Percentiles rank a stretch among this genome's conserved stretches.
Conservation (phyloP, 2,888 invertebrate species). For the Xestia xanthographa region DNA sequence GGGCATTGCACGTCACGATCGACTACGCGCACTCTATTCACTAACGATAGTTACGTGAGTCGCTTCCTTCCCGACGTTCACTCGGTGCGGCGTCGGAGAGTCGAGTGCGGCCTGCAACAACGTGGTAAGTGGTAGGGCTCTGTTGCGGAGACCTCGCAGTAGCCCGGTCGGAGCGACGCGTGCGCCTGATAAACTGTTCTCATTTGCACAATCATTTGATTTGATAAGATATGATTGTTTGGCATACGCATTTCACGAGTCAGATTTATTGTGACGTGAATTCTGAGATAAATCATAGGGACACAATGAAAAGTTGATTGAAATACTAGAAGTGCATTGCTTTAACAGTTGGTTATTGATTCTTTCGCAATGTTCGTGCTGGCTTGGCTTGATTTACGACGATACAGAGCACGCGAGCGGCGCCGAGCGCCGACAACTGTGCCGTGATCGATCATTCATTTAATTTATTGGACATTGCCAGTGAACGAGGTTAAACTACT, state of each 20-base stretch:
- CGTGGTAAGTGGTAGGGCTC: slow-evolving; percentile 80
- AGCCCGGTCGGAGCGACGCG: slow-evolving; percentile 77
- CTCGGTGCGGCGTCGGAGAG: slow-evolving; percentile 84
- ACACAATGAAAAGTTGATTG: slow-evolving; percentile 64
- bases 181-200: slow-evolving; percentile 83
- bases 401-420: slow-evolving; percentile 59
- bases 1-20: slow-evolving; percentile 88
- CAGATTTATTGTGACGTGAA: slow-evolving; percentile 86
- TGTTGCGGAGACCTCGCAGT: slow-evolving; percentile 76
- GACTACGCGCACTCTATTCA: slow-evolving; percentile 89
- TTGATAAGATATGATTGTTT: slow-evolving; percentile 87
- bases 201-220: slow-evolving; percentile 87
- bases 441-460: slow-evolving; percentile 70
- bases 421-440: slow-evolving; percentile 55
- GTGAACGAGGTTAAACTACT: slow-evolving; percentile 60
- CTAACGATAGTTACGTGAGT: slow-evolving; percentile 88
- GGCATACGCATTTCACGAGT: slow-evolving; percentile 83
- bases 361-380: slow-evolving; percentile 69
- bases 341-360: slow-evolving; percentile 56
- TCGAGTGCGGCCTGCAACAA: slow-evolving; percentile 85
- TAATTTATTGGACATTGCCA: slow-evolving; percentile 69
- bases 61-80: slow-evolving; percentile 87
- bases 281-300: slow-evolving; percentile 75
- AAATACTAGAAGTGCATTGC: slow-evolving; percentile 51
- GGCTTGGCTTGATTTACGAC: slow-evolving; percentile 66